These are phyloP conservation scores for Pogonomyrmex barbatus DNA, from an alignment of 1,140 invertebrate genomes.

Conservation along the genomic window DNA sequence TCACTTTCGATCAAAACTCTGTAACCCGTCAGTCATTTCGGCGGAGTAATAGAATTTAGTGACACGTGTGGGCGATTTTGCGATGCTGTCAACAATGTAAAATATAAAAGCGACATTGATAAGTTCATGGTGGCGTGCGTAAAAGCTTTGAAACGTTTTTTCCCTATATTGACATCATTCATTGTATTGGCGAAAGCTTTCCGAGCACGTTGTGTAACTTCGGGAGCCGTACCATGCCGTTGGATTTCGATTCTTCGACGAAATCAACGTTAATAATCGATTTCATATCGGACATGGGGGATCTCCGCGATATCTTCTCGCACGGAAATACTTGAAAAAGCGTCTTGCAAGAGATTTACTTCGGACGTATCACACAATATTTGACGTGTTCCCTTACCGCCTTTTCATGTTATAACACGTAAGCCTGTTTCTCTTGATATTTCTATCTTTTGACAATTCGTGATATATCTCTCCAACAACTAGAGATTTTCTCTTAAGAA, in stretches of 20 bases:
- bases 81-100: slow-evolving; percentile 56
- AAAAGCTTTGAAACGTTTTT: slow-evolving; percentile 69
- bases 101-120: slow-evolving; percentile 60
- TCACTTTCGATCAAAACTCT: slow-evolving; percentile 31
- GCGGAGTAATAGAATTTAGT: slow-evolving; percentile 52
- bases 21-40: slow-evolving; percentile 35
- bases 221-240: slow-evolving; percentile 55
- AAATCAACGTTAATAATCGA: slow-evolving; percentile 58
- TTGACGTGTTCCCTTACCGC: slow-evolving; percentile 3
- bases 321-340: background rate
- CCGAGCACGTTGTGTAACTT: slow-evolving; percentile 66
- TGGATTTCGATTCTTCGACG: slow-evolving; percentile 25
- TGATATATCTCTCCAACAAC: background rate
- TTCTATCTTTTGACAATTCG: slow-evolving; percentile 3
- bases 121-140: slow-evolving; percentile 55
- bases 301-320: background rate
- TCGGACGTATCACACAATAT: background rate
- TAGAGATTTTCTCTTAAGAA: background rate
- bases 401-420: background rate
- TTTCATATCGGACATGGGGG: slow-evolving; percentile 37
- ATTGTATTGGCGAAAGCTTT: slow-evolving; percentile 69
- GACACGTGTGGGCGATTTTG: slow-evolving; percentile 51
- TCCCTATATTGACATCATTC: slow-evolving; percentile 70
- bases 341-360: slow-evolving; percentile 20
- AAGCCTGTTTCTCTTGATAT: slow-evolving; percentile 18